Evolutionary conservation across 1,140 invertebrate genomes (phyloP).

Genomic region (Euura saliciscinereae): DNA sequence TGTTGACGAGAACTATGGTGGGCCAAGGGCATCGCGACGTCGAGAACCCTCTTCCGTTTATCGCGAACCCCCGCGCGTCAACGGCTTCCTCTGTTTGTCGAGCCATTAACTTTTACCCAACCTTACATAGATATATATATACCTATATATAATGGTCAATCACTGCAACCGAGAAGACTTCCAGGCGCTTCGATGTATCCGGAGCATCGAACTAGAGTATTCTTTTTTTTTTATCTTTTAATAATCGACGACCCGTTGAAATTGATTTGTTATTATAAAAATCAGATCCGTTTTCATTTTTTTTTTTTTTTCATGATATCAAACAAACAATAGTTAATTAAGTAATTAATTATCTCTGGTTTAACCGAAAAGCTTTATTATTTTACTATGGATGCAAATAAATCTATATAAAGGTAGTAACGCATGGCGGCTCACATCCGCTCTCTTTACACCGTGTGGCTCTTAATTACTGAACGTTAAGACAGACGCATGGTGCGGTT

Average conservation of each 20-base stretch:
- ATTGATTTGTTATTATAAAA: too few relatives aligned
- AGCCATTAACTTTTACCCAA: background rate
- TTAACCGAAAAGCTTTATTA: too few relatives aligned
- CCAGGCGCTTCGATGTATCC: too few relatives aligned
- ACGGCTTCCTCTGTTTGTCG: slow-evolving; percentile 6
- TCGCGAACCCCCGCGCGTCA: background rate
- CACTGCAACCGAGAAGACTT: background rate
- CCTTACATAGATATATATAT: too few relatives aligned
- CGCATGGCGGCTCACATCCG: slow-evolving; percentile 1
- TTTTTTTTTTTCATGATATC: too few relatives aligned
- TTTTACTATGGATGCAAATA: background rate
- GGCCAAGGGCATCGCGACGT: slow-evolving; percentile 9
- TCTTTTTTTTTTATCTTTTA: too few relatives aligned
- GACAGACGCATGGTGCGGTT: background rate
- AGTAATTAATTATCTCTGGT: too few relatives aligned
- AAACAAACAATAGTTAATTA: too few relatives aligned
- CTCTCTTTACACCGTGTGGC: background rate
- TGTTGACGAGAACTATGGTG: too few relatives aligned
- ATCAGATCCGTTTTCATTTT: too few relatives aligned
- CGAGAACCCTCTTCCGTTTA: slow-evolving; percentile 1
- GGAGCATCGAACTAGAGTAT: too few relatives aligned
- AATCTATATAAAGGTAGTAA: background rate
- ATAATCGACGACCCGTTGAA: too few relatives aligned
- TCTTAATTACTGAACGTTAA: background rate
- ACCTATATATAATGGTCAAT: background rate